phyloP scores from a whole-genome alignment of 2,888 invertebrate genomes.

The Synanthedon myopaeformis region DNA sequence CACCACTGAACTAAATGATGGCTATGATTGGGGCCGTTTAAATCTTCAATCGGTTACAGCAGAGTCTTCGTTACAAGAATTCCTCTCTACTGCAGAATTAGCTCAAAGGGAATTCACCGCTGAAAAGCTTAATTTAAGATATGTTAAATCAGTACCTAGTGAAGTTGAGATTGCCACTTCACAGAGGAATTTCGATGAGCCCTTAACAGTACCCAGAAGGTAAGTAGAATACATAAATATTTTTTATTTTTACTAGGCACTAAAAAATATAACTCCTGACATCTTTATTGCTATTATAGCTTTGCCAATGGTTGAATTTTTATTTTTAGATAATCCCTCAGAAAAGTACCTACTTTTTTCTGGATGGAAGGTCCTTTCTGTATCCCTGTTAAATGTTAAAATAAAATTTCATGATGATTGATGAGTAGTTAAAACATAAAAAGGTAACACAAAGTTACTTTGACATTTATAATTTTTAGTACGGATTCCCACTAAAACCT shows the following conservation, averaged over 20 bases:
- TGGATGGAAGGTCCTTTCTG: no score
- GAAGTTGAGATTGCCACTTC: constrained; percentile 48
- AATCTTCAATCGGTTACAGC: constrained; percentile 95
- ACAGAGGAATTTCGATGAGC: constrained; percentile 58
- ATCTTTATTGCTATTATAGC: no score
- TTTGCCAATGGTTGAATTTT: no score
- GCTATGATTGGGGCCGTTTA: constrained; percentile 90
- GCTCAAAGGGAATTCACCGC: constrained; percentile 95
- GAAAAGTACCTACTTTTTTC: no score
- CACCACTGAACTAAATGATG: constrained; percentile 89
- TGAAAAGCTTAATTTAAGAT: constrained; percentile 85
- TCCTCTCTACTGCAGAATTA: constrained; percentile 93
- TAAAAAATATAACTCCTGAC: no score
- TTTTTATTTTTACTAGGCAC: neutral
- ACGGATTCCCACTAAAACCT: no score
- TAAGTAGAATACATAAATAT: constrained; percentile 18
- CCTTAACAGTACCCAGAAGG: constrained; percentile 80
- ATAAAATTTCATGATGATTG: no score
- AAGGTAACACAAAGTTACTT: no score
- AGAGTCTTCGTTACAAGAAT: constrained; percentile 96
- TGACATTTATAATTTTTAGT: no score
- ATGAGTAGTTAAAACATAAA: no score
- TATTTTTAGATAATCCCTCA: no score
- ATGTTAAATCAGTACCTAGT: constrained; percentile 48
- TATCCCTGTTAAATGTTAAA: no score